Evolutionary conservation across 92 coral and sea anemone genomes (phyloP), one percentile per base, ranked within the genome.

Genomic region (Plumapathes pennacea): DNA sequence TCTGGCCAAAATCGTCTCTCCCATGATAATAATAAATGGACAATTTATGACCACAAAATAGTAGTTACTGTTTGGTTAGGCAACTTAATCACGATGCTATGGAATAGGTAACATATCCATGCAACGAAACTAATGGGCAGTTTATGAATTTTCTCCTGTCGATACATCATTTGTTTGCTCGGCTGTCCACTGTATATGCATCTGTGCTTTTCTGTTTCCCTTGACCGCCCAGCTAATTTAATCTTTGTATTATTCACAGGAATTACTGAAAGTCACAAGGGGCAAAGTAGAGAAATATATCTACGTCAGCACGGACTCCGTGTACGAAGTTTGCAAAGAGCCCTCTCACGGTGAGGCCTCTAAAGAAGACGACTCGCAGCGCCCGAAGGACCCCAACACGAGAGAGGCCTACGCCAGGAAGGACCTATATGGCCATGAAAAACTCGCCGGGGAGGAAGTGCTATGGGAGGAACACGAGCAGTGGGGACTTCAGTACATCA

Each of bases 281-380:
- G 15, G 15, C n/a, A 68, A 62, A 67, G 72, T 78, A 46, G 81
- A 85, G 13, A 82, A 86, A 0, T 92, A 92, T 48, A 86, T 92
- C 20, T 88, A 76, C 74, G 70, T 92, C 70, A 88, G 96, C 64
- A 61, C 94, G 13, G 98, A 94, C 41, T 89, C 94, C 10, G 89
- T 94, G 49, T 94, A 94, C 70, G 99, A 88, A 57, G 99, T 94
- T 4, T 88, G 96, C 32, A 67, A 80, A 57, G 61, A 66, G 17
- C 82, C 84, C 25, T 38, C 94, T 14, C 86, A 90, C 29, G 94
- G 83, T 25, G 96, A 89, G 22, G 85, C 83, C 51, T 71, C 73
- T 21, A 67, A 78, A 33, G 99, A 94, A 46, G 92, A 77, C 36
- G 99, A 94, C 60, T 96, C 99, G 7, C 50, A 77, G 30, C 88